These are phyloP conservation scores for Chymomyza costata DNA, from an alignment of 1,140 invertebrate genomes.

Conservation along the genomic window DNA sequence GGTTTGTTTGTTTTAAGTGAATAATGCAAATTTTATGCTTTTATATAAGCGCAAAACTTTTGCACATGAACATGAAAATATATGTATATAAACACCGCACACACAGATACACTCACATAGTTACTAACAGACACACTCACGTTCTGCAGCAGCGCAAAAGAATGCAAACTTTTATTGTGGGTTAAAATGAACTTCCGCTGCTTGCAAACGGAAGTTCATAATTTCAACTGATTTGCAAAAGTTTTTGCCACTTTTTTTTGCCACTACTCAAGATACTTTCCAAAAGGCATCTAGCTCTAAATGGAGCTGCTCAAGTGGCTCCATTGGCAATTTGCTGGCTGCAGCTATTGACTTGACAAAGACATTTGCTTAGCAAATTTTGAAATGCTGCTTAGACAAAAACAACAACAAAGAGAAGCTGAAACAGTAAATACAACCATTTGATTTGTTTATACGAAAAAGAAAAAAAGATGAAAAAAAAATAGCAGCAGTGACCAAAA, in stretches of 20 bases:
- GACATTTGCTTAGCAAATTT: slow-evolving; percentile 64
- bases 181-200: slow-evolving; percentile 72
- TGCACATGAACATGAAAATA: slow-evolving; percentile 61
- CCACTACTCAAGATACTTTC: background rate
- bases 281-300: too few species aligned
- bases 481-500: slow-evolving; percentile 56
- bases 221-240: slow-evolving; percentile 68
- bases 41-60: slow-evolving; percentile 67
- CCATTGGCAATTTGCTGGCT: slow-evolving; percentile 53
- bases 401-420: slow-evolving; percentile 44
- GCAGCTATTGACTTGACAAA: slow-evolving; percentile 62
- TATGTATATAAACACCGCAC: slow-evolving; percentile 17
- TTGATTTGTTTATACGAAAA: slow-evolving; percentile 68
- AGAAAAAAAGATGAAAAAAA: slow-evolving; percentile 12
- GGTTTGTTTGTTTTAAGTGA: slow-evolving; percentile 64
- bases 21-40: slow-evolving; percentile 72
- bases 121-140: background rate
- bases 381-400: slow-evolving; percentile 27
- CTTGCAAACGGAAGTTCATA: slow-evolving; percentile 66
- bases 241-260: slow-evolving; percentile 47
- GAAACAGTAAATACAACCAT: slow-evolving; percentile 13
- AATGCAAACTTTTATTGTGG: slow-evolving; percentile 71
- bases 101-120: slow-evolving; percentile 4
- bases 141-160: slow-evolving; percentile 8
- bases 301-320: background rate